phyloP scores from a whole-genome alignment of 2,888 invertebrate species.

The Mamestra brassicae region DNA sequence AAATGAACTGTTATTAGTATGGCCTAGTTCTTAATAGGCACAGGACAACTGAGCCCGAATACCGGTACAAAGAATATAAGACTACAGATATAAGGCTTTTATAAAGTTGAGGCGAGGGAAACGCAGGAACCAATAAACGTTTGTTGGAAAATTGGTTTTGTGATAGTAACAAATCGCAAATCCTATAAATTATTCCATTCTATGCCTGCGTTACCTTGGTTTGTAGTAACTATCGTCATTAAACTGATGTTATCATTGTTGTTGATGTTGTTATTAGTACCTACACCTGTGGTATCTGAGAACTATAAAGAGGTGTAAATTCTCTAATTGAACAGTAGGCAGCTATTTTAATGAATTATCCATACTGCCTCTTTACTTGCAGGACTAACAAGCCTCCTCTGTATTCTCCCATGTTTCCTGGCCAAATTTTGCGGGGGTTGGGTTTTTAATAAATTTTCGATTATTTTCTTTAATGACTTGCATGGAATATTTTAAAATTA shows the following conservation, averaged over 20 bases:
- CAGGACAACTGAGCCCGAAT: background rate
- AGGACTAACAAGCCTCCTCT: too few relatives aligned
- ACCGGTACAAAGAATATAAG: background rate
- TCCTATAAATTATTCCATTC: too few relatives aligned
- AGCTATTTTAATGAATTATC: too few relatives aligned
- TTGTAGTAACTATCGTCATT: background rate
- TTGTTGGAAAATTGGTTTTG: background rate
- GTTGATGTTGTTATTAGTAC: too few relatives aligned
- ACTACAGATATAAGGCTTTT: background rate
- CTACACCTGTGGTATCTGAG: background rate
- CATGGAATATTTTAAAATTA: too few relatives aligned
- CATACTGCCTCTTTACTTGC: too few relatives aligned
- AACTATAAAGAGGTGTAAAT: too few relatives aligned
- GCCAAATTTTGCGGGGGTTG: background rate
- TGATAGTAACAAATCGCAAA: background rate
- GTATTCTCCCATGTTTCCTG: too few relatives aligned
- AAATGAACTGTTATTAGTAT: background rate
- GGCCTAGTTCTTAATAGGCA: background rate
- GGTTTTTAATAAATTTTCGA: too few relatives aligned
- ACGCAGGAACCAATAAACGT: background rate
- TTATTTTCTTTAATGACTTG: too few relatives aligned
- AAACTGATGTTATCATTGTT: background rate
- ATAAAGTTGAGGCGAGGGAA: background rate
- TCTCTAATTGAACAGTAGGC: too few relatives aligned
- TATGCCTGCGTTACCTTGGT: too few relatives aligned